Conservation (phyloP, 1,140 invertebrate genomes). For the Bombyx mandarina region DNA sequence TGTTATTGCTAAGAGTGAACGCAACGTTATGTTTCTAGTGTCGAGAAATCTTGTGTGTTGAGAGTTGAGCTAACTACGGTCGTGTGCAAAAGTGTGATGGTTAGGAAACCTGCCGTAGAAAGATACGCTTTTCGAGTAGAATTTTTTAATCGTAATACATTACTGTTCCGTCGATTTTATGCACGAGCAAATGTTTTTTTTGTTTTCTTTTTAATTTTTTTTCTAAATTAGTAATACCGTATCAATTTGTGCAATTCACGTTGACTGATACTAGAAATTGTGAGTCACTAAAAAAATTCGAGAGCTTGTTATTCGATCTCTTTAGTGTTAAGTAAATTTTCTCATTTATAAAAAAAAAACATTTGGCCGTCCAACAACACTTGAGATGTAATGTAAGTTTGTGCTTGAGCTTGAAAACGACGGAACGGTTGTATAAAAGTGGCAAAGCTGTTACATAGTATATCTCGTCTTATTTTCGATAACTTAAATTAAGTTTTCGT, state of each 20-base stretch:
- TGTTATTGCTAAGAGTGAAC: no score
- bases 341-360: slow-evolving; percentile 18
- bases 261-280: no score
- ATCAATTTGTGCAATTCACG: background rate
- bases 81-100: slow-evolving; percentile 25
- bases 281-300: no score
- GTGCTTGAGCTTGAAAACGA: slow-evolving; percentile 14
- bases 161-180: slow-evolving; percentile 29
- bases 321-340: slow-evolving; percentile 22
- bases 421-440: slow-evolving; percentile 33
- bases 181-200: background rate
- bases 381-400: slow-evolving; percentile 3
- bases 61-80: no score
- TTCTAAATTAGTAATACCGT: no score
- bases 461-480: slow-evolving; percentile 55
- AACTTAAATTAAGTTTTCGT: slow-evolving; percentile 49
- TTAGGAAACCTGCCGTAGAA: slow-evolving; percentile 30
- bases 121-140: slow-evolving; percentile 52
- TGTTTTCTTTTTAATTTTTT: no score
- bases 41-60: no score
- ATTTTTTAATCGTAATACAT: slow-evolving; percentile 33
- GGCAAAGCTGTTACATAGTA: slow-evolving; percentile 40
- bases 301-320: slow-evolving; percentile 13
- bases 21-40: no score
- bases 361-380: slow-evolving; percentile 46